Conservation (phyloP, 2,888 invertebrate genomes). For the Calephelis perditalis region DNA sequence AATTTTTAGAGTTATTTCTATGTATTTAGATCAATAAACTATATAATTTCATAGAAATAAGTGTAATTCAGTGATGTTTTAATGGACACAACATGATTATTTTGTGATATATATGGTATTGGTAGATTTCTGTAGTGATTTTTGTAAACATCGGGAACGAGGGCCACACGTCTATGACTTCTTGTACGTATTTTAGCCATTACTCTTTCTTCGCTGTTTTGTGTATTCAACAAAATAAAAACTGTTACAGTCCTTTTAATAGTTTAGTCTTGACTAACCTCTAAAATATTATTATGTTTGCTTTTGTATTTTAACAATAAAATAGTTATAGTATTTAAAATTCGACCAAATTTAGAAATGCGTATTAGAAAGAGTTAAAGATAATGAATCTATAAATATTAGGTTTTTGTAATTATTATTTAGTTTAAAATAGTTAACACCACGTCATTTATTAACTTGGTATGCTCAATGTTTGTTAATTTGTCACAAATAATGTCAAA, state of each 20-base stretch:
- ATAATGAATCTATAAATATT: constrained; percentile 2
- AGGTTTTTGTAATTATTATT: not conserved
- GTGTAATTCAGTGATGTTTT: constrained; percentile 52
- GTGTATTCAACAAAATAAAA: constrained; percentile 33
- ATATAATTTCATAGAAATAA: constrained; percentile 40
- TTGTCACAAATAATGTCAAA: too few species aligned
- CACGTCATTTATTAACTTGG: not conserved
- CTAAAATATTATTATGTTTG: constrained; percentile 34
- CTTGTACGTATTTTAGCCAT: constrained; percentile 70
- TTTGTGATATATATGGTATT: constrained; percentile 54
- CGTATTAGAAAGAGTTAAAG: constrained; percentile 4
- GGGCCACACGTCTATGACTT: constrained; percentile 76
- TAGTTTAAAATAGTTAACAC: not conserved
- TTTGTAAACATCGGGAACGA: constrained; percentile 73
- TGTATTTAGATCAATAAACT: constrained; percentile 63
- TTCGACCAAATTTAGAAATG: constrained; percentile 3
- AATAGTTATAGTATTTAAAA: too few species aligned
- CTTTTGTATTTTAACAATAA: too few species aligned
- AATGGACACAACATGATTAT: constrained; percentile 55
- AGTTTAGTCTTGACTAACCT: constrained; percentile 47
- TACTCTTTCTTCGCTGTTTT: constrained; percentile 45
- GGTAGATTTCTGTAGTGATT: constrained; percentile 56
- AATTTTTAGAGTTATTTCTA: constrained; percentile 58
- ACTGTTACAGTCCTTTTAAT: constrained; percentile 37
- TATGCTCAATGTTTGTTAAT: constrained; percentile 5